These are phyloP conservation scores for Trochalopteron elliotii DNA, from an alignment of 2,113 vertebrate genomes.

Conservation along the genomic window DNA sequence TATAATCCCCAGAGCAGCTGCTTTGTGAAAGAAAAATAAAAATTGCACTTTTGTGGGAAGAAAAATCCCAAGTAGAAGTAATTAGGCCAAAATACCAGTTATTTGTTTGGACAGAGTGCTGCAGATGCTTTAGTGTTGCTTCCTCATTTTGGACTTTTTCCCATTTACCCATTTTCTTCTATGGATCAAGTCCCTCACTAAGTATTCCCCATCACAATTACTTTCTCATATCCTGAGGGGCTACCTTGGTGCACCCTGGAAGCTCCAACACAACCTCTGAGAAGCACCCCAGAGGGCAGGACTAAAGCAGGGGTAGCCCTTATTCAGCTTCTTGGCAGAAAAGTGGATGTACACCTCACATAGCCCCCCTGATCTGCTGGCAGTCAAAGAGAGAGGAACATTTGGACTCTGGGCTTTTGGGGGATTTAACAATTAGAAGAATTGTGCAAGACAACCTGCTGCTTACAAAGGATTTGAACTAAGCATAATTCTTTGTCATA, in stretches of 20 bases:
- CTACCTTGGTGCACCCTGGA: not conserved
- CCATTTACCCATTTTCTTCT: not conserved
- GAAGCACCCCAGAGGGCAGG: not conserved
- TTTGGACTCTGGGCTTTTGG: not conserved
- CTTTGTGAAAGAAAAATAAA: not conserved
- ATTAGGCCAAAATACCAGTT: not conserved
- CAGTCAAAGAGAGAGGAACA: not conserved
- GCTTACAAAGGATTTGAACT: not conserved
- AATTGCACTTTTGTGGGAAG: not conserved
- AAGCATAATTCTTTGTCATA: not conserved
- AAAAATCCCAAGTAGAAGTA: not conserved
- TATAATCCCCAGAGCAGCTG: not conserved
- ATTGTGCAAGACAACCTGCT: not conserved
- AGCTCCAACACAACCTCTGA: not conserved
- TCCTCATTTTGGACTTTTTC: not conserved
- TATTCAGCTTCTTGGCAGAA: not conserved
- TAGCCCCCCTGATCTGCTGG: accelerated
- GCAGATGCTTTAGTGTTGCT: not conserved
- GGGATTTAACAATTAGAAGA: not conserved
- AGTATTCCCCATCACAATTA: not conserved
- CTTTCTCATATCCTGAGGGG: not conserved
- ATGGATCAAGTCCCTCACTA: not conserved
- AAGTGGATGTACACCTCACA: not conserved
- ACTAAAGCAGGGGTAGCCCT: not conserved
- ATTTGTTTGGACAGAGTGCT: not conserved